Evolutionary conservation across 1,140 invertebrate species (phyloP).

Genomic region (Bombus consobrinus): DNA sequence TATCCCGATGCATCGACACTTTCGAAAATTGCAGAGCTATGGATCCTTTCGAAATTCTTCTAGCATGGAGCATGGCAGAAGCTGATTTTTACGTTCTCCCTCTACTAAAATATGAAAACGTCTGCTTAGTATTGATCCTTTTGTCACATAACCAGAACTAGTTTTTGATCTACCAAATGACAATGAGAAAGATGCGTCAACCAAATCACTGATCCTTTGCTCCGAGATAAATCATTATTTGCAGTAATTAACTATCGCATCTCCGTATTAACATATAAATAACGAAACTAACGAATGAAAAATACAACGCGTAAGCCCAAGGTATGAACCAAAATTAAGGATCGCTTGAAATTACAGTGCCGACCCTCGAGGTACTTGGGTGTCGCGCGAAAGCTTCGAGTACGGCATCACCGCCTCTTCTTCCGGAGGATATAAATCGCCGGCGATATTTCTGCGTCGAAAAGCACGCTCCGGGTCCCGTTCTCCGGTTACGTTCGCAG

Average conservation of each 20-base stretch:
- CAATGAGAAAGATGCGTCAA: too few relatives aligned
- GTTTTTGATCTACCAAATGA: too few relatives aligned
- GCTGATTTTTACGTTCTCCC: background rate
- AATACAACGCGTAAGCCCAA: background rate
- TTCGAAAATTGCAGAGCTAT: background rate
- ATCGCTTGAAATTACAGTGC: background rate
- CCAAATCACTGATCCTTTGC: too few relatives aligned
- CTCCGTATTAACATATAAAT: background rate
- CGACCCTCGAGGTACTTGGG: too few relatives aligned
- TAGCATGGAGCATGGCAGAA: too few relatives aligned
- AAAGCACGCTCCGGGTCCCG: slow-evolving; percentile 50
- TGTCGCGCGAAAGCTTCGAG: too few relatives aligned
- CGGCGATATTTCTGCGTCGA: slow-evolving; percentile 65
- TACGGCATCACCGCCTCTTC: background rate
- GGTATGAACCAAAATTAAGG: background rate
- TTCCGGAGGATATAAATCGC: slow-evolving; percentile 58
- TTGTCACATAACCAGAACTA: too few relatives aligned
- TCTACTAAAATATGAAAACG: too few relatives aligned
- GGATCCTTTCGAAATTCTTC: background rate
- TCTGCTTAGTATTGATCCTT: too few relatives aligned
- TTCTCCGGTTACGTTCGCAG: slow-evolving; percentile 57
- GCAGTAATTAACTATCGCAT: too few relatives aligned
- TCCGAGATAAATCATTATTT: too few relatives aligned
- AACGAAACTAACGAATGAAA: background rate
- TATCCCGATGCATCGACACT: background rate